Base-by-base conservation (phyloP, 2,888 invertebrate species). In the Ligdia adustata region DNA sequence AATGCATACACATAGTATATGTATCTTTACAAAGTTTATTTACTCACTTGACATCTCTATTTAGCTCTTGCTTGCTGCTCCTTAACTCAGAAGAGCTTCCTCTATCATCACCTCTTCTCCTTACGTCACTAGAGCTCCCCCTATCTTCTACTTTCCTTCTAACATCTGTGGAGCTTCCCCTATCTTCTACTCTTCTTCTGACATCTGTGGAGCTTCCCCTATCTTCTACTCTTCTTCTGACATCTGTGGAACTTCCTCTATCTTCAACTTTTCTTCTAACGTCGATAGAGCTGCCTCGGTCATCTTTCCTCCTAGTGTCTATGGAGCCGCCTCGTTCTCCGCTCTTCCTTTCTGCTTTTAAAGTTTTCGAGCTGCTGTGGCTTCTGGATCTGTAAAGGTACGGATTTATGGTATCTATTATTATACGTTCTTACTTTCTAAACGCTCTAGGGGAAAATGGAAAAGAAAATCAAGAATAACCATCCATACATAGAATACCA, bases 281-380 rank as follows among this genome's bases (percentile, higher is more conserved):
- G 16, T 57, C 73, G 46, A 26, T 20, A 5, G 52, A 52, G 26
- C 42, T 46, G 0, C 38, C 42, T n/a, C 47, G 41, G 13, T 59
- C 55, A 12, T 57, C 72, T 69, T 82, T 46, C 69, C 78, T 52
- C 66, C 66, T 60, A 1, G 62, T 31, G 24, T 58, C 74, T 47
- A 28, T 65, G 56, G 27, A 55, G 33, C 29, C 74, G 67, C 39
- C 69, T 34, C 52, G 49, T 14, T 59, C 58, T 0, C 40, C 57
- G n/a, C 47, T 57, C 7, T 39, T 38, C 26, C 43, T 54, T 6
- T 55, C 57, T 7, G 41, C 51, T 45, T 82, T 88, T 56, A 88
- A 59, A 1, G 87, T 89, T 69, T 90, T 90, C 1, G 88, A 84
- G 40, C 86, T 87, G 65, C 90, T 88, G 57, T 90, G 88, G 67